Conservation (phyloP, 2,888 invertebrate genomes). For the Amphipyra berbera region DNA sequence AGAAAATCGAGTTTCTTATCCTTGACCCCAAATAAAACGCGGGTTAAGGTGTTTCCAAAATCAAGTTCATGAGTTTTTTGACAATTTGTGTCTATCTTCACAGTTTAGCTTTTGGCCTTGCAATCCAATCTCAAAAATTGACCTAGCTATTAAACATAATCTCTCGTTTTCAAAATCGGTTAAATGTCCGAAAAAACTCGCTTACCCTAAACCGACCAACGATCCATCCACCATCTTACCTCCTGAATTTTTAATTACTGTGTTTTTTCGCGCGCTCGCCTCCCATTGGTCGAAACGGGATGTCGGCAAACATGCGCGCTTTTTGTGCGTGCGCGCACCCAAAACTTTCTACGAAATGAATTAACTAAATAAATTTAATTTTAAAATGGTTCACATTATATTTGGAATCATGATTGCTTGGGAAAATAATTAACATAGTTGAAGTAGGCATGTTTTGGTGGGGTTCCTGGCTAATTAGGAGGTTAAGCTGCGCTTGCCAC, state of each 20-base stretch:
- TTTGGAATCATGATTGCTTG: slow-evolving; percentile 29
- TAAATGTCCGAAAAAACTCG: slow-evolving; percentile 36
- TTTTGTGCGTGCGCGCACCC: slow-evolving; percentile 38
- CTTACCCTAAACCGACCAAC: neutral
- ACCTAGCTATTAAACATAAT: no score
- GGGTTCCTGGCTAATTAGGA: no score
- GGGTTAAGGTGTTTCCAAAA: no score
- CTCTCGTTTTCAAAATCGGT: no score
- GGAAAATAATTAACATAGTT: slow-evolving; percentile 34
- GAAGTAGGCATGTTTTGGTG: no score
- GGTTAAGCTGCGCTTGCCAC: no score
- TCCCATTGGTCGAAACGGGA: slow-evolving; percentile 53
- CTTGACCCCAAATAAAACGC: no score
- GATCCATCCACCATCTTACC: slow-evolving; percentile 55
- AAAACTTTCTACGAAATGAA: slow-evolving; percentile 48
- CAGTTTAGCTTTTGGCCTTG: no score
- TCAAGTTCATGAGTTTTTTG: no score
- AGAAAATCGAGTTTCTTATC: no score
- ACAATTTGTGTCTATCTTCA: no score
- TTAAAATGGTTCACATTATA: slow-evolving; percentile 37
- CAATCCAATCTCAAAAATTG: no score
- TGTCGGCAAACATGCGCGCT: slow-evolving; percentile 33
- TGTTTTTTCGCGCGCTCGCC: slow-evolving; percentile 51
- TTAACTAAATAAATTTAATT: slow-evolving; percentile 58
- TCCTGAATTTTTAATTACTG: slow-evolving; percentile 60